These are phyloP conservation scores for Eupithecia inturbata DNA, from an alignment of 2,888 invertebrate species.

Conservation along the genomic window DNA sequence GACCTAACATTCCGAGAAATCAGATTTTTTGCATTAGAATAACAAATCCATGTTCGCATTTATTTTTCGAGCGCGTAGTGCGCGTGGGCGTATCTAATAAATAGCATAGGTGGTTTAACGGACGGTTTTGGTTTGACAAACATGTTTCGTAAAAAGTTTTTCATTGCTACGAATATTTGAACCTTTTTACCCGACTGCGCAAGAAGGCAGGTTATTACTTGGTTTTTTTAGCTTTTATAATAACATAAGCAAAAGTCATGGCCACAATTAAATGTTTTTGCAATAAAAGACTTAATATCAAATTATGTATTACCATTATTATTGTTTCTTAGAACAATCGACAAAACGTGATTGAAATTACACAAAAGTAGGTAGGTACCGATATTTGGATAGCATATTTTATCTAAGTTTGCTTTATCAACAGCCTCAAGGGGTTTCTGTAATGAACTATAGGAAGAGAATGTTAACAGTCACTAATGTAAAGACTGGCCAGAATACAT, in stretches of 20 bases:
- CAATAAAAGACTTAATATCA: neutral
- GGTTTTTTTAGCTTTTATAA: neutral
- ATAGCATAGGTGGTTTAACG: too few species aligned
- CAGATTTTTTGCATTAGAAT: too few species aligned
- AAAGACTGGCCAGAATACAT: slow-evolving; percentile 1
- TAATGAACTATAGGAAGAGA: slow-evolving; percentile 64
- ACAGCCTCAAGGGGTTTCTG: slow-evolving; percentile 57
- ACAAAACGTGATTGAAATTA: neutral
- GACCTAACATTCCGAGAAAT: too few species aligned
- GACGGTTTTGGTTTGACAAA: neutral
- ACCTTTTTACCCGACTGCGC: neutral
- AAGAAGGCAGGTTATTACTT: neutral
- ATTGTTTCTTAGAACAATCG: neutral
- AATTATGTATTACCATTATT: neutral
- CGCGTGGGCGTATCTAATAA: too few species aligned
- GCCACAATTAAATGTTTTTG: too few species aligned
- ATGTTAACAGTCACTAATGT: slow-evolving; percentile 45
- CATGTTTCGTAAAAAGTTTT: neutral
- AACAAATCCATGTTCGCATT: too few species aligned
- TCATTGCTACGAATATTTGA: neutral
- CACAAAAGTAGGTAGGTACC: neutral
- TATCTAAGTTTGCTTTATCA: slow-evolving; percentile 45
- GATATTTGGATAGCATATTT: neutral
- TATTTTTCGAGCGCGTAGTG: too few species aligned
- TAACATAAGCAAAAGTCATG: neutral